Percentiles rank a stretch among this genome's conserved stretches.
These are phyloP conservation scores for Bos indicus DNA, from an alignment of 2,113 vertebrate genomes.

Conservation along the genomic window DNA sequence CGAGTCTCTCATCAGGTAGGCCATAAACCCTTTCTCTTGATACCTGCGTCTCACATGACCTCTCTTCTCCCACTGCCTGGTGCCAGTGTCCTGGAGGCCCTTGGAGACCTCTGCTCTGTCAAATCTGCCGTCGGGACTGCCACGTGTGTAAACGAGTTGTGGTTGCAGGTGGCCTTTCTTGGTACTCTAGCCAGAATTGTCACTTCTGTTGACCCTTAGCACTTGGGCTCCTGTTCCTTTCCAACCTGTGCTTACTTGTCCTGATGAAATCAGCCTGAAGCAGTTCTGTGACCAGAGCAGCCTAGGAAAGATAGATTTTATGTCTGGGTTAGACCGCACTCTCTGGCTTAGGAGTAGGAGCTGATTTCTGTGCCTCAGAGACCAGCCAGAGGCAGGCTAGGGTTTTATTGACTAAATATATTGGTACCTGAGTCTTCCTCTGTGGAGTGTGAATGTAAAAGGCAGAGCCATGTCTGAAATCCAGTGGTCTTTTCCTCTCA, in stretches of 20 bases:
- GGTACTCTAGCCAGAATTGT: not conserved
- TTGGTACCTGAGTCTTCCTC: not conserved
- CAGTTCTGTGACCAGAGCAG: not conserved
- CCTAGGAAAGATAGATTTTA: not conserved
- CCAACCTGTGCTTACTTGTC: not conserved
- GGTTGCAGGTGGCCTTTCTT: not conserved
- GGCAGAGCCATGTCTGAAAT: not conserved
- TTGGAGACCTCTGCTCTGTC: not conserved
- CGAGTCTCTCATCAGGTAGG: constrained; percentile 98
- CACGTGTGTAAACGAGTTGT: not conserved
- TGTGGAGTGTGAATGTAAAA: not conserved
- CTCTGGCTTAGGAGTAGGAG: not conserved
- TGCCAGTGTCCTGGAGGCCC: not conserved
- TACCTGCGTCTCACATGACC: not conserved
- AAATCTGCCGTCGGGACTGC: not conserved
- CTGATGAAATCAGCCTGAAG: not conserved
- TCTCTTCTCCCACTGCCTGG: not conserved
- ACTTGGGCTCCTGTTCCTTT: not conserved
- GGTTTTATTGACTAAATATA: not conserved
- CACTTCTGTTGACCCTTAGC: not conserved
- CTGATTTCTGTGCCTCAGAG: not conserved
- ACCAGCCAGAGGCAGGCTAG: not conserved
- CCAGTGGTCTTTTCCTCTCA: not conserved
- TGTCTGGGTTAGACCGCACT: accelerated
- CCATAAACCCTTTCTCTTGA: not conserved